Percentiles rank a stretch among this genome's conserved stretches.
Conservation (phyloP, 2,888 invertebrate genomes). For the Hyles lineata region DNA sequence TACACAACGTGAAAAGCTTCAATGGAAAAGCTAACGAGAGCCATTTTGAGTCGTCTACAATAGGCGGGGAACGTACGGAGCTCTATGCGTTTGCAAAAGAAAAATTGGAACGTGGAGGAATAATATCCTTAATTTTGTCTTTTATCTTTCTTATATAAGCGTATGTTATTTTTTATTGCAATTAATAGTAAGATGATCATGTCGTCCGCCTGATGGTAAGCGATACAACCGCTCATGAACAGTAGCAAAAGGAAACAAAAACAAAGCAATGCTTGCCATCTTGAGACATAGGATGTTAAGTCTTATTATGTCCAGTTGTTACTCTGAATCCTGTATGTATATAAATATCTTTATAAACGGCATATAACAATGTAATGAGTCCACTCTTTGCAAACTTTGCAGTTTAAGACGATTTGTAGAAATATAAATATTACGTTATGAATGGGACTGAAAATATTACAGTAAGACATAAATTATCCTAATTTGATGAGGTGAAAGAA, state of each 20-base stretch:
- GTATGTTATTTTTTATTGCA: too few species aligned
- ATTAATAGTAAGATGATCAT: too few species aligned
- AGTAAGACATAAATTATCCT: neutral
- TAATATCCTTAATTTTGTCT: neutral
- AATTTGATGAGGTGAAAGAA: neutral
- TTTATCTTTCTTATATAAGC: neutral
- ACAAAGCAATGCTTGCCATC: too few species aligned
- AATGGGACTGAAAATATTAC: neutral
- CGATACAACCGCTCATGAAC: too few species aligned
- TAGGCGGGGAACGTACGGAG: neutral
- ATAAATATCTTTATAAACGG: too few species aligned
- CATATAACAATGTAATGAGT: too few species aligned
- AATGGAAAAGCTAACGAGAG: slow-evolving; percentile 6
- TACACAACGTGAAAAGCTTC: neutral
- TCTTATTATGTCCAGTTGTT: too few species aligned
- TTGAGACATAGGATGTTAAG: too few species aligned
- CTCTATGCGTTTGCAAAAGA: neutral
- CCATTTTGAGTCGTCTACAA: neutral
- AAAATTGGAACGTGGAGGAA: neutral
- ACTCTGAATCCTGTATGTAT: too few species aligned
- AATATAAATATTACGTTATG: neutral
- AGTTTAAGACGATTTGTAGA: neutral
- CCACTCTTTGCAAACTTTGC: too few species aligned
- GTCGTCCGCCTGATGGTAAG: too few species aligned
- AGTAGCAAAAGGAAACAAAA: too few species aligned